These are phyloP conservation scores for Pogonus chalceus DNA, from an alignment of 1,140 invertebrate species.

Conservation along the genomic window DNA sequence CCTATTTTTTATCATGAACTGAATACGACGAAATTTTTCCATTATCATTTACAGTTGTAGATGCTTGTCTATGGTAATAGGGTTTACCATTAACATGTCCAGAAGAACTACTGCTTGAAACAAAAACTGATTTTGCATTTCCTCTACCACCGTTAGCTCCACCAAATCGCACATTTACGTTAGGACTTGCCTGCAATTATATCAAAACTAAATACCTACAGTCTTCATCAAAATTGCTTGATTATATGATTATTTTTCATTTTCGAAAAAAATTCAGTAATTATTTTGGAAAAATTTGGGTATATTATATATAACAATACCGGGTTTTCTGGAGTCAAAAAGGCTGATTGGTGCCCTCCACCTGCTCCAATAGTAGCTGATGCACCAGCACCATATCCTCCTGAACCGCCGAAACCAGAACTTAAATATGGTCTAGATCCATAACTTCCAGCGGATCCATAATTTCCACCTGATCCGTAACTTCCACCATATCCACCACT, in stretches of 20 bases:
- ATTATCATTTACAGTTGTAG: constrained; percentile 60
- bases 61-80: constrained; percentile 42
- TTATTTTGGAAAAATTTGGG: constrained; percentile 8
- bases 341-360: constrained; percentile 42
- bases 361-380: constrained; percentile 39
- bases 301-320: constrained; percentile 37
- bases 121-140: constrained; percentile 46
- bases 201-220: constrained; percentile 1
- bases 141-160: constrained; percentile 31
- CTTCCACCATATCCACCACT: constrained; percentile 11
- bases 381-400: constrained; percentile 25
- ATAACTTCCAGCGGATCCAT: constrained; percentile 12
- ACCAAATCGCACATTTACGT: constrained; percentile 45
- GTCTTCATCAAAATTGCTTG: not conserved
- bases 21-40: constrained; percentile 54
- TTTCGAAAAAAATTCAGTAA: not conserved
- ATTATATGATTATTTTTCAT: constrained; percentile 9
- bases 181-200: constrained; percentile 42
- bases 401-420: not conserved
- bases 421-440: constrained; percentile 10
- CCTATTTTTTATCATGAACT: constrained; percentile 33
- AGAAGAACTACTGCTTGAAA: constrained; percentile 49
- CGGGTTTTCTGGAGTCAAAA: constrained; percentile 44
- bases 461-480: constrained; percentile 11
- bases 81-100: constrained; percentile 48